Base-by-base conservation (phyloP, 2,797 vertebrate genomes). In the Rhadinocentrus ornatus region DNA sequence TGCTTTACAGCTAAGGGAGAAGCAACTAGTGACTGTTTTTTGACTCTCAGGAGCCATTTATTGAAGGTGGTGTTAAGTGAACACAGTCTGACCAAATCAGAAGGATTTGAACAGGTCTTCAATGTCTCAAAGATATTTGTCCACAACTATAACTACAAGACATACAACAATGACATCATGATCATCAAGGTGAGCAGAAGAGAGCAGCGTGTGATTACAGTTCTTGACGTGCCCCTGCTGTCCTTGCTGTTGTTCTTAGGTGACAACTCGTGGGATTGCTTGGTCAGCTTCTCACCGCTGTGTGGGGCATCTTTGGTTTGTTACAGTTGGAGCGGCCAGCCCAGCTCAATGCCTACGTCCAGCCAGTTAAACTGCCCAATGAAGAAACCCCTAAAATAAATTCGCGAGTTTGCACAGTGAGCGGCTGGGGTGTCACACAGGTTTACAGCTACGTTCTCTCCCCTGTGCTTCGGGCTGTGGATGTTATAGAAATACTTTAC, bases 351-450 rank as follows among this genome's bases (percentile, higher is more conserved):
- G 64, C 75, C 24, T 26, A 91, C 0, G 90, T 95, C 29, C 86
- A 91, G 66, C 88, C 89, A 0, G 91, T 46, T 3, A 2, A 0
- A 2, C 74, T 94, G 20, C 91, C 93, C 0, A 50, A 66, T 1
- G 1, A 6, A 0, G n/a, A 20, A 55, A 54, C 1, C 0, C 41
- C 80, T 0, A 8, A 9, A 1, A 11, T 31, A 0, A 0, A 0
- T 0, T 60, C 72, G 54, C 26, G 10, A 2, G 34, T 24, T 1
- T 95, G 95, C 83, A 94, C 77, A 0, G 95, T 95, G 77, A 95
- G 93, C 26, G 95, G 94, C 63, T 95, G 94, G 94, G 95, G 95
- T 0, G 91, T 95, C 67, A 95, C 93, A 0, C 72, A 78, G 3
- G 20, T 91, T 39, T 94, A 92, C 81, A 91, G 76, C 27, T 78